phyloP scores from a whole-genome alignment of 2,113 vertebrate genomes.

The Pachyramphus minor region DNA sequence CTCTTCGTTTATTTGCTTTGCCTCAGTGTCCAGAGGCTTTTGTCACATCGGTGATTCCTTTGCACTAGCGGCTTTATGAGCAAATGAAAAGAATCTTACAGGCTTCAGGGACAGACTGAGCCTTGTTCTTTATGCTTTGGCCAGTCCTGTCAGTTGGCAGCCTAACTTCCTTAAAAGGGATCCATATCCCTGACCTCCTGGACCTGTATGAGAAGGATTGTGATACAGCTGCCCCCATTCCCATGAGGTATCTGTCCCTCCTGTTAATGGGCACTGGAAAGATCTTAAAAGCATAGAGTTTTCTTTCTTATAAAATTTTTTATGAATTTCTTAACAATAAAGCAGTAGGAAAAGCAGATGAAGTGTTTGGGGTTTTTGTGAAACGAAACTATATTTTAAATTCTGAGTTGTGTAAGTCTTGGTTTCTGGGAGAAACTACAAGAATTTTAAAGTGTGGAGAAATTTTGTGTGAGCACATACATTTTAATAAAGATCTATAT shows the following conservation, averaged over 20 bases:
- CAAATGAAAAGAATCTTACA: background rate
- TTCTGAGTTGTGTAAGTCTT: background rate
- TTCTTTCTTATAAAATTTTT: background rate
- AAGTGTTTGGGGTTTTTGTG: background rate
- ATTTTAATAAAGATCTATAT: background rate
- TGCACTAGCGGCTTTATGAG: background rate
- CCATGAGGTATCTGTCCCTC: background rate
- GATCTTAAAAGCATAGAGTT: fast-evolving
- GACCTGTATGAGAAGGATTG: background rate
- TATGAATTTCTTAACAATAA: background rate
- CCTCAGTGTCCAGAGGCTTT: background rate
- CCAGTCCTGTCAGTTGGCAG: background rate
- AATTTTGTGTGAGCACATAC: background rate
- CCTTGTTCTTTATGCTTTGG: background rate
- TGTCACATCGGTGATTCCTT: background rate
- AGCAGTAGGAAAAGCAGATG: background rate
- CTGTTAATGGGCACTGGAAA: background rate
- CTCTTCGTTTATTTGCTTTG: background rate
- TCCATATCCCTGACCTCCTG: background rate
- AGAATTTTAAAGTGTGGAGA: background rate
- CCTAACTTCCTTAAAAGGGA: background rate
- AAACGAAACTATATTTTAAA: background rate
- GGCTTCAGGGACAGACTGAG: background rate
- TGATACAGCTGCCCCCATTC: background rate
- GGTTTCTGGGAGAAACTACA: background rate